Conservation (phyloP, 2,888 invertebrate genomes). For the Lithophane socia region DNA sequence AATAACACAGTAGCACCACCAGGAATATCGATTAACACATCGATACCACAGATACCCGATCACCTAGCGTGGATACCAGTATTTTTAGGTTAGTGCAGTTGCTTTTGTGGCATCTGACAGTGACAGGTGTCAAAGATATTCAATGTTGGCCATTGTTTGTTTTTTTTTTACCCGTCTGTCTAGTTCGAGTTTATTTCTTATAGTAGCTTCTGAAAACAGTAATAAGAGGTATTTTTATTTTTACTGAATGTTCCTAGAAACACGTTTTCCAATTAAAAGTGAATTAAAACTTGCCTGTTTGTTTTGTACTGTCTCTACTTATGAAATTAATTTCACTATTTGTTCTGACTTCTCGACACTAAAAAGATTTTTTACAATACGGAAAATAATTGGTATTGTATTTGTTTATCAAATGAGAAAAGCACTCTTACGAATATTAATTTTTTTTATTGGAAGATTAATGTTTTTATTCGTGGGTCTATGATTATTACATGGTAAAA, state of each 20-base stretch:
- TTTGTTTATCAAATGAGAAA: constrained; percentile 13
- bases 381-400: constrained; percentile 19
- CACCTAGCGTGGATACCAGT: background rate
- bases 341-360: constrained; percentile 28
- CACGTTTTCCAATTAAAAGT: constrained; percentile 71
- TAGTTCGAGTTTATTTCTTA: constrained; percentile 9
- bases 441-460: background rate
- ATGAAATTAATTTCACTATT: constrained; percentile 49
- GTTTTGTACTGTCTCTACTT: constrained; percentile 32
- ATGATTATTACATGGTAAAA: background rate
- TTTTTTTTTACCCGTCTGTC: background rate
- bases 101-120: background rate
- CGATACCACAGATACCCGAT: background rate
- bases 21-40: background rate
- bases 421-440: background rate
- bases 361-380: constrained; percentile 2
- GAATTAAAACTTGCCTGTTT: constrained; percentile 59
- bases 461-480: no score
- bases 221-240: constrained; percentile 37
- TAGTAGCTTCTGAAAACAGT: constrained; percentile 21
- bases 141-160: no score
- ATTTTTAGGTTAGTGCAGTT: constrained; percentile 11
- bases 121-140: constrained; percentile 23
- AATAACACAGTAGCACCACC: background rate
- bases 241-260: constrained; percentile 44